These are phyloP conservation scores for Montifringilla adamsi DNA, from an alignment of 2,113 vertebrate genomes.

Conservation along the genomic window DNA sequence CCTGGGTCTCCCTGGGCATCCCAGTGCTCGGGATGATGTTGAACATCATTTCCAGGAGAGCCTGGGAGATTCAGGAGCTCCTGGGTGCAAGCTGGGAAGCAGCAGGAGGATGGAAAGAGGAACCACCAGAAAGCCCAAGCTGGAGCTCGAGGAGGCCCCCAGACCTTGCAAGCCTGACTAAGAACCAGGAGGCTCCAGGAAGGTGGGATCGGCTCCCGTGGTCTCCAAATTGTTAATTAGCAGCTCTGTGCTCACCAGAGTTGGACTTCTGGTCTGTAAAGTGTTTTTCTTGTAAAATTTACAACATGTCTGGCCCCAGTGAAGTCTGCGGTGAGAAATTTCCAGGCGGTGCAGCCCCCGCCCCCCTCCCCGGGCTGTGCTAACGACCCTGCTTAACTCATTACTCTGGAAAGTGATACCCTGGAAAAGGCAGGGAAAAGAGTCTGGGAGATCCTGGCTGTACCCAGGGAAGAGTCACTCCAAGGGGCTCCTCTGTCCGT, in stretches of 20 bases:
- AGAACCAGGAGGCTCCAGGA: not conserved
- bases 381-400: not conserved
- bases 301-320: constrained; percentile 58
- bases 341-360: not conserved
- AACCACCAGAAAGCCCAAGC: not conserved
- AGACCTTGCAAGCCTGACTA: not conserved
- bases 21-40: not conserved
- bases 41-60: not conserved
- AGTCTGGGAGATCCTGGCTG: not conserved
- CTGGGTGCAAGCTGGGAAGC: not conserved
- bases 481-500: not conserved
- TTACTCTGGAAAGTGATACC: not conserved
- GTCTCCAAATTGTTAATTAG: constrained; percentile 24
- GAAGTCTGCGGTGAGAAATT: constrained; percentile 46
- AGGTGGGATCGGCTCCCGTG: not conserved
- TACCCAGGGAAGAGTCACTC: not conserved
- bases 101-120: not conserved
- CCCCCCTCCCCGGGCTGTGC: not conserved
- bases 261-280: constrained; percentile 44
- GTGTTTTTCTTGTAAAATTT: constrained; percentile 63
- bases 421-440: not conserved
- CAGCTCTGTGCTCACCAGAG: not conserved
- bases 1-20: not conserved
- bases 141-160: not conserved
- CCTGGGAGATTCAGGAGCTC: not conserved